These are phyloP conservation scores for Columbina picui DNA, from an alignment of 2,113 vertebrate species.

Conservation along the genomic window DNA sequence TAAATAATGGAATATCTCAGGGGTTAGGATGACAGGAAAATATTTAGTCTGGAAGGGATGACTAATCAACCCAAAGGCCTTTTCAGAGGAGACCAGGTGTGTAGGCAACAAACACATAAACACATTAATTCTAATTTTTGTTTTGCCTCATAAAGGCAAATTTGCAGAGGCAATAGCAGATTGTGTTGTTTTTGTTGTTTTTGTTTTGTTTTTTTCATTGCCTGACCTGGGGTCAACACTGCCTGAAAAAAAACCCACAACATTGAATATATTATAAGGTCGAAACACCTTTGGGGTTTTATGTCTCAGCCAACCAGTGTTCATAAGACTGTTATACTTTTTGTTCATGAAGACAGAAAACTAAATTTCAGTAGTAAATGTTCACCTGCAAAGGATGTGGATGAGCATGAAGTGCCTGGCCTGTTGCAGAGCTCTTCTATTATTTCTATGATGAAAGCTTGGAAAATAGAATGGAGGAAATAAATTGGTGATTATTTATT, in stretches of 20 bases:
- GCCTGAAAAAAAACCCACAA: not conserved
- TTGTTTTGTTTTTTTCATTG: not conserved
- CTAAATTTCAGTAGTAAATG: not conserved
- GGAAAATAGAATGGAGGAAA: not conserved
- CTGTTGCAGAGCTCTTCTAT: not conserved
- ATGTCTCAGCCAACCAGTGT: constrained; percentile 39
- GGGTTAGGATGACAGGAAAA: not conserved
- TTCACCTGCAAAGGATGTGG: not conserved
- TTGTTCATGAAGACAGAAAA: not conserved
- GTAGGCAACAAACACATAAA: not conserved
- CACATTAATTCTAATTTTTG: not conserved
- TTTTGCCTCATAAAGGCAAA: constrained; percentile 10
- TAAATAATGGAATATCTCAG: not conserved
- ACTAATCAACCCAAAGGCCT: constrained; percentile 31
- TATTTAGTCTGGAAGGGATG: not conserved
- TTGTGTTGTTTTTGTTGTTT: not conserved
- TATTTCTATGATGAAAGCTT: not conserved
- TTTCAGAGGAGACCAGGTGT: constrained; percentile 8
- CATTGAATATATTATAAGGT: not conserved
- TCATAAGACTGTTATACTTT: not conserved
- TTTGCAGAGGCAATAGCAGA: not conserved
- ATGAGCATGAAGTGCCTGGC: not conserved
- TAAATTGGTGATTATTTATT: not conserved
- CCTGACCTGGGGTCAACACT: not conserved
- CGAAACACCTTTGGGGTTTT: constrained; percentile 34